Base-by-base conservation (phyloP, 2,888 invertebrate species). In the Tachina lurida region DNA sequence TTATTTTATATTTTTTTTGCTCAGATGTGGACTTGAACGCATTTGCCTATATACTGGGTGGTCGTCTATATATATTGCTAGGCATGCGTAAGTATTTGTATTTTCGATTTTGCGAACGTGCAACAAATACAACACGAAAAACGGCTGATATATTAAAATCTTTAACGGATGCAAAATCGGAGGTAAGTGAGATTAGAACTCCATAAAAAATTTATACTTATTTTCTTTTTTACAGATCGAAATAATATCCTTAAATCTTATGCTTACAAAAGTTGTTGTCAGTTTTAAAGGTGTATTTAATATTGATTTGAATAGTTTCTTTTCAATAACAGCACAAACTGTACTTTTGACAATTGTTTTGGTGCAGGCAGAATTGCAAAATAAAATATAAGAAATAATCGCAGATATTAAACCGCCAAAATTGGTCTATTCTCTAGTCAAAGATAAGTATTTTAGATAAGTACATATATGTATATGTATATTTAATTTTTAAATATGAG, bases 341-440 rank as follows among this genome's bases (percentile, higher is more conserved):
- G 4, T 65, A 12, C 39, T 79, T n/a, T 71, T 75, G 43, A 75
- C 65, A 8, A 63, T 65, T n/a, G 68, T 79, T 70, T 84, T 84
- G n/a, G 63, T 79, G 13, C 84, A 84, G 75, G 70, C 22, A 2
- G 67, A 77, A 10, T 82, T 71, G 19, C 63, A 80, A 47, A 80
- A 71, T 71, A 60, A 63, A 31, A 12, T n/a, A 49, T 67, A 15
- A 19, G 3, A 19, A 10, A 54, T 12, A 54, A 10, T 19, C 10
- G 4, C 54, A 54, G 19, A 12, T 10, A 54, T 4, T 4, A 31
- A 31, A 31, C 31, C 31, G 4, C 31, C 4, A 31, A 31, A 31
- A 31, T 31, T n/a, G 4, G 31, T 31, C 2, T 4, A 31, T 31
- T 31, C 31, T 31, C 31, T 31, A 31, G 4, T 4, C 2, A 31